Percentiles rank a stretch among this genome's conserved stretches.
These are phyloP conservation scores for Quadroppia sp. DNA, from an alignment of 2,888 invertebrate genomes.

Conservation along the genomic window DNA sequence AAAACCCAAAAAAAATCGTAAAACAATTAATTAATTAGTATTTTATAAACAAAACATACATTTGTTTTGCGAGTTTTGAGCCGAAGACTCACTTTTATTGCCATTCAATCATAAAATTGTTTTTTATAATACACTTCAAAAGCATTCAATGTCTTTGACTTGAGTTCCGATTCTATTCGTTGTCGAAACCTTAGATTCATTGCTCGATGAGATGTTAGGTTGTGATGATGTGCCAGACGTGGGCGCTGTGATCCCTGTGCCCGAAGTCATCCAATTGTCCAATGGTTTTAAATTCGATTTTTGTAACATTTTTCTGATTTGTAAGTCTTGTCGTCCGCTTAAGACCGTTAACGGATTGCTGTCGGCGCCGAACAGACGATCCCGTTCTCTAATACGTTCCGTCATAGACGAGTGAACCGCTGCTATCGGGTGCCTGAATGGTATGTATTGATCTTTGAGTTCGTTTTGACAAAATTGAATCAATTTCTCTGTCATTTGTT, in stretches of 20 bases:
- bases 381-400: constrained; percentile 51
- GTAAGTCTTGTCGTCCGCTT: constrained; percentile 72
- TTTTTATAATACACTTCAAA: neutral
- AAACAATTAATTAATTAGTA: too few species aligned
- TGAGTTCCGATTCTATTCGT: constrained; percentile 8
- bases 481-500: constrained; percentile 58
- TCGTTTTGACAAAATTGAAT: constrained; percentile 49
- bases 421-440: constrained; percentile 50
- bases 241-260: neutral
- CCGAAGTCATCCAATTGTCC: neutral
- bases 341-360: constrained; percentile 71
- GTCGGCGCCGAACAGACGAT: constrained; percentile 63
- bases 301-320: constrained; percentile 60
- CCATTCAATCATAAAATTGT: too few species aligned
- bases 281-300: constrained; percentile 11
- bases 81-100: too few species aligned
- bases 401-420: constrained; percentile 50
- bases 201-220: neutral
- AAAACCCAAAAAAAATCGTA: too few species aligned
- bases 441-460: constrained; percentile 48
- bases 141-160: constrained; percentile 6
- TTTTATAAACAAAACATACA: too few species aligned
- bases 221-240: neutral
- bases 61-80: too few species aligned
- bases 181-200: neutral